Base-by-base conservation (phyloP, 2,888 invertebrate genomes). In the Uloborus plumipes region DNA sequence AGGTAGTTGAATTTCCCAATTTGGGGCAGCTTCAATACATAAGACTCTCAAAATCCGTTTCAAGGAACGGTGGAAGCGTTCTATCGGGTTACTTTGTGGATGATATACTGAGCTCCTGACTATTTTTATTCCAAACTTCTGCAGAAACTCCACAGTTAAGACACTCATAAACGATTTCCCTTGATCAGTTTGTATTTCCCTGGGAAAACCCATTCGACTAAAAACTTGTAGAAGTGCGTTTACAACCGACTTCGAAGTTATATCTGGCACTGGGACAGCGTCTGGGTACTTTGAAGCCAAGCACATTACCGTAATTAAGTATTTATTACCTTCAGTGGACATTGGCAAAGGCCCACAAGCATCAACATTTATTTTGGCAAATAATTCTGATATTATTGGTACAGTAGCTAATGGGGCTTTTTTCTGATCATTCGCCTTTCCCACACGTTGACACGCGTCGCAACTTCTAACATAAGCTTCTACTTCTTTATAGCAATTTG, bases 131-230 rank as follows among this genome's bases (percentile, higher is more conserved):
- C 39, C 39, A 39, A 39, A 39, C 39, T 9, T 39, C 11, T 39
- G 39, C 7, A 39, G 39, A 49, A 31, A 65, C 47, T 65, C 65
- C 0, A 39, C 26, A 6, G 31, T 65, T 16, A 65, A n/a, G n/a
- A 31, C 59, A 67, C 75, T 67, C 31, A 75, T 51, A 39, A 75
- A 75, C 1, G 75, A 75, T 11, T 47, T 66, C 1, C 49, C 66
- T n/a, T 75, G 75, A n/a, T 75, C 66, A 20, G 26, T 59, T 58
- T 67, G 75, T 16, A 75, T 15, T 59, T 66, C 59, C 20, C 31
- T 47, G 15, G 65, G 74, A n/a, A 74, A 75, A 0, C 74, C 75
- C 61, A 75, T 55, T 2, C 66, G 13, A 49, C 58, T 58, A 50
- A 66, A 67, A 26, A 66, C 49, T 26, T 66, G 66, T 4, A 62